Evolutionary conservation across 2,113 vertebrate species (phyloP).

Genomic region (Athene cunicularia): DNA sequence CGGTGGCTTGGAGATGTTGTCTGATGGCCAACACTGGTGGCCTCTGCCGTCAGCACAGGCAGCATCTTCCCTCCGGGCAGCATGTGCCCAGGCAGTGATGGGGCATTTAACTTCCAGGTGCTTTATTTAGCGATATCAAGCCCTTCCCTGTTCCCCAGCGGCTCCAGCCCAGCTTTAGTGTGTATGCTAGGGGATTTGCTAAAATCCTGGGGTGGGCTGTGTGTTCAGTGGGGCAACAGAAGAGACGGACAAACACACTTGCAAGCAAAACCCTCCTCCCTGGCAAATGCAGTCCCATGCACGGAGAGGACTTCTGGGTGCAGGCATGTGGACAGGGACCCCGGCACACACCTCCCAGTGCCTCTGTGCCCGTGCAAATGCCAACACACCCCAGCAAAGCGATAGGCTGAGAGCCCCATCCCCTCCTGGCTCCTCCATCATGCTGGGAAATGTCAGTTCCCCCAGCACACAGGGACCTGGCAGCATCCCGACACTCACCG

Average conservation of each 20-base stretch:
- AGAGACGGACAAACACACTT: neutral
- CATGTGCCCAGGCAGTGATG: neutral
- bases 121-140: neutral
- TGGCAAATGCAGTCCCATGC: rapidly evolving
- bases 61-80: neutral
- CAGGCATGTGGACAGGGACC: rapidly evolving
- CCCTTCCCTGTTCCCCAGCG: neutral
- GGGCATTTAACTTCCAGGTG: neutral
- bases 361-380: neutral
- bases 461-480: rapidly evolving
- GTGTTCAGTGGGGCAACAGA: rapidly evolving
- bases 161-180: neutral
- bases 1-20: neutral
- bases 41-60: rapidly evolving
- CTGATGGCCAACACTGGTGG: neutral
- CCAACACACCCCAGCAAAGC: rapidly evolving
- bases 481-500: rapidly evolving
- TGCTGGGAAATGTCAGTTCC: neutral
- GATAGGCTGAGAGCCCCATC: rapidly evolving
- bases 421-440: neutral
- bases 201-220: neutral
- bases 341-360: rapidly evolving
- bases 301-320: neutral
- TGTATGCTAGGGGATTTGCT: neutral
- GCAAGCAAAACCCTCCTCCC: neutral